Conservation (phyloP, 2,797 vertebrate genomes). For the Enteromius paludinosus region DNA sequence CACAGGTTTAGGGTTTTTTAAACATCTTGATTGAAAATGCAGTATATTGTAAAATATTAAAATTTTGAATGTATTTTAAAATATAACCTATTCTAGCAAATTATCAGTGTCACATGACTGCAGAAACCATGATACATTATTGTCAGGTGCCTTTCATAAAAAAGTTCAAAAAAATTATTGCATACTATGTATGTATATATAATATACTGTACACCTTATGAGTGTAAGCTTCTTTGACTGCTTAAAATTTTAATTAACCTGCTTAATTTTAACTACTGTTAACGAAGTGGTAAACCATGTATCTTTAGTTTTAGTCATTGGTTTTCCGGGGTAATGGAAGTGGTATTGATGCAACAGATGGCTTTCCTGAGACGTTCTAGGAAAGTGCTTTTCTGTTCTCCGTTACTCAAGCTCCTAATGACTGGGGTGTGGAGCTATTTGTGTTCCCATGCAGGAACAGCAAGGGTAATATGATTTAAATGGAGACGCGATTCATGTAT, state of each 20-base stretch:
- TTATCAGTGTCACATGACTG: not conserved
- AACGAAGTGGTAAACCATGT: not conserved
- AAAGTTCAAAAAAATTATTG: not conserved
- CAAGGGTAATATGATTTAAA: slow-evolving; percentile 8
- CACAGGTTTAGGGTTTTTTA: not conserved
- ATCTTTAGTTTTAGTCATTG: not conserved
- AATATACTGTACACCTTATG: not conserved
- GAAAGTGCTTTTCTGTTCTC: not conserved
- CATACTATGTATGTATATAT: too few relatives aligned
- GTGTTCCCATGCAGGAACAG: slow-evolving; percentile 13
- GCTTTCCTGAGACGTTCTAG: slow-evolving; percentile 12
- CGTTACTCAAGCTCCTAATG: not conserved
- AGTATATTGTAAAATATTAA: not conserved
- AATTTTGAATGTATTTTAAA: not conserved
- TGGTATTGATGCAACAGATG: slow-evolving; percentile 3
- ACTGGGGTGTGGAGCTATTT: slow-evolving; percentile 32
- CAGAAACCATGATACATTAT: not conserved
- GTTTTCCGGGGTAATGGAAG: not conserved
- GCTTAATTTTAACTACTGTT: not conserved
- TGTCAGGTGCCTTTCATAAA: not conserved
- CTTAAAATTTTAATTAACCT: not conserved
- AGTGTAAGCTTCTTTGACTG: not conserved
- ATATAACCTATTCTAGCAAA: not conserved
- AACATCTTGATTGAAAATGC: not conserved
- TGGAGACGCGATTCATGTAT: slow-evolving; percentile 10